These are phyloP conservation scores for Isoperla grammatica DNA, from an alignment of 2,888 invertebrate genomes.

Conservation along the genomic window DNA sequence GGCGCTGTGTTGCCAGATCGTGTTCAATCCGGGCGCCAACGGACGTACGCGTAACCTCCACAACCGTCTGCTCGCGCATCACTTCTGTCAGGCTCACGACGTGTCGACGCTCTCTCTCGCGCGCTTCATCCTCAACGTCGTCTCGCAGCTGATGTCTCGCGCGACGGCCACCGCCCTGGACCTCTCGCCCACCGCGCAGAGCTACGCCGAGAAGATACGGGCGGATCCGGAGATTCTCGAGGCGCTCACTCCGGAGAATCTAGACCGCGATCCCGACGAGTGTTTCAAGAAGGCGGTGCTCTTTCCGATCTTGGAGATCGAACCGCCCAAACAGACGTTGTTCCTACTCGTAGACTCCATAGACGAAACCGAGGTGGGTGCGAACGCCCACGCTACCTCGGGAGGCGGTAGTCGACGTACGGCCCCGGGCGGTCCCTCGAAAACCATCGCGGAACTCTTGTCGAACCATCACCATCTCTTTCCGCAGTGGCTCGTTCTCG, in stretches of 20 bases:
- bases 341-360: slow-evolving; percentile 89
- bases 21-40: slow-evolving; percentile 59
- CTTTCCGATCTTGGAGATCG: slow-evolving; percentile 79
- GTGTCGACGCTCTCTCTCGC: slow-evolving; percentile 79
- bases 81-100: slow-evolving; percentile 71
- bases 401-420: background rate
- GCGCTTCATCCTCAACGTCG: slow-evolving; percentile 77
- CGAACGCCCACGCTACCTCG: no score
- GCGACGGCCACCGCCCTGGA: slow-evolving; percentile 36
- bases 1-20: slow-evolving; percentile 76
- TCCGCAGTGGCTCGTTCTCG: slow-evolving; percentile 88
- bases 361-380: slow-evolving; percentile 58
- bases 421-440: slow-evolving; percentile 40
- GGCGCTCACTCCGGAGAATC: slow-evolving; percentile 70
- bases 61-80: slow-evolving; percentile 75
- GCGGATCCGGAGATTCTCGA: slow-evolving; percentile 77
- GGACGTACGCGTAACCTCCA: slow-evolving; percentile 66
- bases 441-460: slow-evolving; percentile 74
- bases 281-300: slow-evolving; percentile 84
- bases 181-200: slow-evolving; percentile 22
- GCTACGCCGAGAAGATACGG: slow-evolving; percentile 44
- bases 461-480: slow-evolving; percentile 86
- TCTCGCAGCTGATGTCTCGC: slow-evolving; percentile 65
- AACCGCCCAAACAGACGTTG: slow-evolving; percentile 77
- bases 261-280: slow-evolving; percentile 85